Conservation (phyloP, 2,888 invertebrate species). For the Lasioglossum morio region DNA sequence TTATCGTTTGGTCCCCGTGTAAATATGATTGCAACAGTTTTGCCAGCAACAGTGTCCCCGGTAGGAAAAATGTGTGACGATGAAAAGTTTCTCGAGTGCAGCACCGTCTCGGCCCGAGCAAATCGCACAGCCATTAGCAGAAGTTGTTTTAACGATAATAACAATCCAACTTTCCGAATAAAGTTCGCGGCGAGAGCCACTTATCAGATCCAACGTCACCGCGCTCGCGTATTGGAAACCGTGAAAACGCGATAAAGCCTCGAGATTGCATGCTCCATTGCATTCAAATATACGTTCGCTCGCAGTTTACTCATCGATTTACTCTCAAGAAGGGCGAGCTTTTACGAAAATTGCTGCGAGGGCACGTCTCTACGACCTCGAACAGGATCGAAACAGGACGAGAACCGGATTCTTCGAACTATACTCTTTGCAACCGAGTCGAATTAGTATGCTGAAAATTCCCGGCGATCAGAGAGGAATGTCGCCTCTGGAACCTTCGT, state of each 20-base stretch:
- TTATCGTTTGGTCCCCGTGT: not conserved
- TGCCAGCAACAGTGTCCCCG: not conserved
- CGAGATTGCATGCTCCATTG: constrained; percentile 22
- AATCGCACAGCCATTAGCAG: not conserved
- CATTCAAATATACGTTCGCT: constrained; percentile 12
- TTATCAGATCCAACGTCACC: constrained; percentile 11
- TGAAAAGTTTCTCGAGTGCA: not conserved
- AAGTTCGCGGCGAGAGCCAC: not conserved
- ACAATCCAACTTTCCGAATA: constrained; percentile 24
- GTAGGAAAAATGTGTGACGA: not conserved
- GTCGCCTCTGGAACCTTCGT: not conserved
- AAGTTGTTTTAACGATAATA: constrained; percentile 19
- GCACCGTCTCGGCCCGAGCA: not conserved
- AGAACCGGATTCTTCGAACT: not conserved
- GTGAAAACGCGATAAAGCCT: constrained; percentile 22
- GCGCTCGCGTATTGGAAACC: constrained; percentile 17
- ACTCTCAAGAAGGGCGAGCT: not conserved
- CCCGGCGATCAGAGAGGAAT: not conserved
- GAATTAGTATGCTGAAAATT: not conserved
- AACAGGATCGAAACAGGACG: not conserved
- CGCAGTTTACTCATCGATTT: constrained; percentile 22
- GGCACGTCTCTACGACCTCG: not conserved
- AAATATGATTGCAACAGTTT: not conserved
- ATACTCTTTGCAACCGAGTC: not conserved
- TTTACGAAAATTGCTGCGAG: constrained; percentile 18